phyloP scores from a whole-genome alignment of 2,888 invertebrate species.

The Bhutanitis thaidina region DNA sequence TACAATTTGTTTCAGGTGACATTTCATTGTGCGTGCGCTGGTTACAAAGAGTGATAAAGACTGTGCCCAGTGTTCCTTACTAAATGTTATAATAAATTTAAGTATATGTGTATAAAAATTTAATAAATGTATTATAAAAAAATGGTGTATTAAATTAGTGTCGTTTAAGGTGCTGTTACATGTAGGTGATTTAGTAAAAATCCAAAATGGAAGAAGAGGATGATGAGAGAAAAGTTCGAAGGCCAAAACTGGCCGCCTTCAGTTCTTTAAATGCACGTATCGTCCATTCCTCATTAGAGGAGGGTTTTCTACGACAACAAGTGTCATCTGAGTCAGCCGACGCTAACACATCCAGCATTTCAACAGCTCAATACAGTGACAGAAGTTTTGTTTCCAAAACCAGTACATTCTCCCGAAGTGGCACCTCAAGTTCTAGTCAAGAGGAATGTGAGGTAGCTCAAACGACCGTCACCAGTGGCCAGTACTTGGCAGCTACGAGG shows the following conservation, averaged over 20 bases:
- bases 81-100: slow-evolving; percentile 58
- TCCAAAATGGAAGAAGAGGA: slow-evolving; percentile 71
- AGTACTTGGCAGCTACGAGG: slow-evolving; percentile 76
- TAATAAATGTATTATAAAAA: slow-evolving; percentile 58
- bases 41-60: slow-evolving; percentile 74
- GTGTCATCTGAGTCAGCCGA: slow-evolving; percentile 81
- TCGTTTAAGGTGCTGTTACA: slow-evolving; percentile 39
- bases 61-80: slow-evolving; percentile 77
- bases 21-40: slow-evolving; percentile 60
- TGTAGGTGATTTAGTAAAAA: slow-evolving; percentile 30
- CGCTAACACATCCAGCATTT: slow-evolving; percentile 70
- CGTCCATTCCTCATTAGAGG: slow-evolving; percentile 64
- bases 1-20: slow-evolving; percentile 69
- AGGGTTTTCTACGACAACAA: slow-evolving; percentile 55
- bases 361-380: slow-evolving; percentile 68
- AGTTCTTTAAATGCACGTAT: slow-evolving; percentile 58
- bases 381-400: slow-evolving; percentile 76
- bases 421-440: slow-evolving; percentile 85
- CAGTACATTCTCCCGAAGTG: slow-evolving; percentile 76
- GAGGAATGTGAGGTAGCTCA: slow-evolving; percentile 83
- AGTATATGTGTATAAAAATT: slow-evolving; percentile 52
- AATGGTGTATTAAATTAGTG: slow-evolving; percentile 64
- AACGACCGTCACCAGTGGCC: slow-evolving; percentile 65
- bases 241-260: slow-evolving; percentile 60
- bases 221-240: slow-evolving; percentile 56